These are phyloP conservation scores for Diarsia rubi DNA, from an alignment of 2,888 invertebrate genomes.

Conservation along the genomic window DNA sequence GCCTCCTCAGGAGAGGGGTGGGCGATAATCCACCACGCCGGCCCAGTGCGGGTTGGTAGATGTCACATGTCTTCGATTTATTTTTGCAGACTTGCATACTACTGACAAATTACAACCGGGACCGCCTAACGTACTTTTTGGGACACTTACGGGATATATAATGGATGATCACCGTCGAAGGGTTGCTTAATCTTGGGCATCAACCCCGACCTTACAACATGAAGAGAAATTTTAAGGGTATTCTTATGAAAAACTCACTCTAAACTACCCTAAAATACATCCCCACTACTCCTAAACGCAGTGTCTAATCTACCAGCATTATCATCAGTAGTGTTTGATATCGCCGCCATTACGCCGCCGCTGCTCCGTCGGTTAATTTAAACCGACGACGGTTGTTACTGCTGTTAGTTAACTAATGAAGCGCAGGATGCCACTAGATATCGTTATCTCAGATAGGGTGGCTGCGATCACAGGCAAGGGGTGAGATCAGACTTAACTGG, in stretches of 20 bases:
- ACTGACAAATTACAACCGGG: not conserved
- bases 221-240: not conserved
- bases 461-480: not conserved
- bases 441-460: conserved; percentile 54
- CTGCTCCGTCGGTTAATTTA: conserved; percentile 62
- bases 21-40: no score
- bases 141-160: not conserved
- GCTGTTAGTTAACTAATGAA: conserved; percentile 67
- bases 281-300: conserved; percentile 17
- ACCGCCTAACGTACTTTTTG: not conserved
- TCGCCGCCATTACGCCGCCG: conserved; percentile 47
- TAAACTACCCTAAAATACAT: not conserved
- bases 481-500: not conserved
- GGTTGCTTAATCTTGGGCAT: not conserved
- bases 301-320: conserved; percentile 53
- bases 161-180: not conserved
- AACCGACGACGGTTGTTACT: conserved; percentile 46
- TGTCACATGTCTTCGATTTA: no score
- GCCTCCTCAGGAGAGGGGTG: no score
- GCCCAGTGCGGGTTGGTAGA: no score
- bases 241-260: not conserved
- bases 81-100: not conserved
- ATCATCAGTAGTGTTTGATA: conserved; percentile 52
- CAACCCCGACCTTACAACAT: not conserved
- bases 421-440: conserved; percentile 52